Evolutionary conservation across 2,113 vertebrate species (phyloP), one percentile per base, ranked within the genome.

Genomic region (Panthera leo): DNA sequence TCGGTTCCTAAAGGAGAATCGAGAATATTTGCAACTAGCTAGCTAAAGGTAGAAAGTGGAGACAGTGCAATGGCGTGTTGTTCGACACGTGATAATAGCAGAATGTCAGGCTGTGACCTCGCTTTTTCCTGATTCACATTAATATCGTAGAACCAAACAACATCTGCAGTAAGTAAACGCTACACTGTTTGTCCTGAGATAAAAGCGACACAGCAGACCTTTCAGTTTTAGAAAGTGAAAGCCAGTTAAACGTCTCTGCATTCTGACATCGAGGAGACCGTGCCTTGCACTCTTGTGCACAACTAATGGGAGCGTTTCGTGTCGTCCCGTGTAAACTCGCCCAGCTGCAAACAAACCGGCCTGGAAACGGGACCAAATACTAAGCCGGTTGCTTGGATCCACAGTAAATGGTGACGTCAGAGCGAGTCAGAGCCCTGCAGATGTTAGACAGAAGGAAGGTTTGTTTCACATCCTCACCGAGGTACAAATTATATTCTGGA

Each of bases 121-220:
- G 48, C 88, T 94, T 97, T 76, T 89, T 87, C 68, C 93, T 15
- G 55, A 53, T 67, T 88, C 48, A 86, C 23, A 63, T 68, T 73
- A 97, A 89, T 97, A 94, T 92, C 91, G 96, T 85, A 73, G 55
- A 86, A 92, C 79, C 95, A 97, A 84, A 71, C 94, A 97, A 97
- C 98, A 98, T 98, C 98, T 98, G 98, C 98, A 98, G 96, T 94
- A 98, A 98, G 94, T 97, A 97, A 98, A 98, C 86, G 18, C 95
- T 97, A 93, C 92, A 34, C 98, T 95, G 97, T 98, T 82, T 95
- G 83, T 96, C 78, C 82, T 67, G 95, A 98, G 98, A 97, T 95
- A 95, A 98, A 98, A 92, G 48, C 90, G 83, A 71, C 90, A 97
- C 70, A 91, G 65, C 79, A 94, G 98, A 79, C 51, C 36, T 97